phyloP scores from a whole-genome alignment of 2,888 invertebrate genomes.

The Andrena praecox region DNA sequence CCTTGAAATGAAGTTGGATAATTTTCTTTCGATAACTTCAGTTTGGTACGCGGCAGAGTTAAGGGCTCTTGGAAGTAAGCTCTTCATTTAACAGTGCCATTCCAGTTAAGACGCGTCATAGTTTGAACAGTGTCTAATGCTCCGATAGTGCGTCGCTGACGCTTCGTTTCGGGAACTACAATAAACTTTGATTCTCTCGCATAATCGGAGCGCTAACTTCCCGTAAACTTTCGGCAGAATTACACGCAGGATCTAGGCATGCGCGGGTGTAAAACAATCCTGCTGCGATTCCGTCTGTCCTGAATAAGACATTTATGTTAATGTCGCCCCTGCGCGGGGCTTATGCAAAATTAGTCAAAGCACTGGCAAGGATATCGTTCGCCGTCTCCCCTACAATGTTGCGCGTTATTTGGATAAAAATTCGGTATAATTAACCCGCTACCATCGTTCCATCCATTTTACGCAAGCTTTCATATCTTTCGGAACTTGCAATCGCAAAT shows the following conservation, averaged over 20 bases:
- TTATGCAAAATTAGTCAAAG: conserved; percentile 66
- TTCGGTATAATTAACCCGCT: not conserved
- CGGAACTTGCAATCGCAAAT: too few relatives aligned
- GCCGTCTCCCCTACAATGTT: not conserved
- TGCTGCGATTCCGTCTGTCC: conserved; percentile 46
- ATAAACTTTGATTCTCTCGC: conserved; percentile 29
- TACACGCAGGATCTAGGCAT: conserved; percentile 38
- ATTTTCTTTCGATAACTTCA: too few relatives aligned
- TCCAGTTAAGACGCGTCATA: not conserved
- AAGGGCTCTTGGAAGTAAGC: not conserved
- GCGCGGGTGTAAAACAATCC: conserved; percentile 45
- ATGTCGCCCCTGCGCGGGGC: conserved; percentile 49
- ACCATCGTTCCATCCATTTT: not conserved
- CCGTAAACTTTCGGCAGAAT: conserved; percentile 38
- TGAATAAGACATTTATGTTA: conserved; percentile 72
- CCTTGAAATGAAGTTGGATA: too few relatives aligned
- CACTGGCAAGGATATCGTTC: conserved; percentile 4
- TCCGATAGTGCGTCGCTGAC: conserved; percentile 5
- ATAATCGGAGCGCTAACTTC: conserved; percentile 43
- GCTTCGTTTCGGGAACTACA: not conserved
- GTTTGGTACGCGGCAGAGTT: not conserved
- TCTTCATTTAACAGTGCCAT: not conserved
- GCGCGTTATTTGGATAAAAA: not conserved
- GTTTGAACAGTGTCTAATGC: conserved; percentile 21
- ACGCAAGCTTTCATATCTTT: too few relatives aligned